Base-by-base conservation (phyloP, 2,113 vertebrate genomes). In the Mystacornis crossleyi region DNA sequence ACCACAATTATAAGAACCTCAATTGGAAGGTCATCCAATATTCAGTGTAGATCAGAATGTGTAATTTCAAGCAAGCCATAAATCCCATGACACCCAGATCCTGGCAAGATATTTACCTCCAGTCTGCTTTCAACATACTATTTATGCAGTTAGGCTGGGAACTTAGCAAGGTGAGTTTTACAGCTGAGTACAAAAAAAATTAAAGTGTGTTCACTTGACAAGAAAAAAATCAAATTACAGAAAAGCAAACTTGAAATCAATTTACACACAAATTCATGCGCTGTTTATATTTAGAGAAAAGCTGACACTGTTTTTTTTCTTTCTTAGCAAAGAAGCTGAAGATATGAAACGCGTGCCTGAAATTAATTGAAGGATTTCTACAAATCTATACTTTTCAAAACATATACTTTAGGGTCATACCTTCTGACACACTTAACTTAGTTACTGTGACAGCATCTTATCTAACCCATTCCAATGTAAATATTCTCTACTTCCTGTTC, bases 91-190 rank as follows among this genome's bases (percentile, higher is more conserved):
- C 18, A 69, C 23, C 12, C 54, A 89, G 64, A 92, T 18, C 54
- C 54, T 40, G 47, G 18, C 21, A 83, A 47, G 64, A 38, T 36
- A 78, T 51, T 62, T 70, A 86, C 69, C 64, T 74, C 43, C 71
- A 86, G 20, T 43, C 84, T 91, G 61, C 61, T 89, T 81, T 78
- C 47, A 91, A 29, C 10, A 57, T 3, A 36, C 3, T 79, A 62
- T 58, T 89, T 79, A 74, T n/a, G 48, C 60, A 87, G 42, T 87
- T 47, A 55, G 94, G 57, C 13, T 95, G 70, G 83, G 53, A 93
- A 73, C 78, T 79, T 85, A 86, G 79, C 87, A 70, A 92, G 92
- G 53, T 64, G 78, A 93, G 64, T 78, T 89, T 77, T 89, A 95
- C 20, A 81, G 54, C 18, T 13, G 4, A 88, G 29, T 2, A 3